phyloP scores from a whole-genome alignment of 2,113 vertebrate genomes.

The Hemicordylus capensis region DNA sequence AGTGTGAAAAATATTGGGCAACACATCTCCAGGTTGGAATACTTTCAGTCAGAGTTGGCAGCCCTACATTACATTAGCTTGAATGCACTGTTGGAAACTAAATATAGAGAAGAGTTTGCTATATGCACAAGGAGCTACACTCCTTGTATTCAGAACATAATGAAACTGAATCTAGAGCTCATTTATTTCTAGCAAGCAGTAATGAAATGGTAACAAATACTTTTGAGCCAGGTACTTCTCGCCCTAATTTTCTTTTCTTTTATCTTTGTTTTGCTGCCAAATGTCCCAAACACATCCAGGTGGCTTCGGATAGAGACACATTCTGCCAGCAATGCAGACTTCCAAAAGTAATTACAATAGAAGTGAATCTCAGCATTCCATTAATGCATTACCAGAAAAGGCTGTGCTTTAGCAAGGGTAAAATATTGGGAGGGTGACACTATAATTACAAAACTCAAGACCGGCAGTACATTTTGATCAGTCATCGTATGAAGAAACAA shows the following conservation, averaged over 20 bases:
- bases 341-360: constrained; percentile 5
- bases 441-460: neutral
- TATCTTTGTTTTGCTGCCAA: neutral
- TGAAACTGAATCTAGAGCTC: neutral
- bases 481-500: neutral
- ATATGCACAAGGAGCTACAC: neutral
- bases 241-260: neutral
- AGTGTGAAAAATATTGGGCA: no score
- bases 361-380: neutral
- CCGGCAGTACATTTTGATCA: neutral
- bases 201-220: neutral
- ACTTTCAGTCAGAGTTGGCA: no score
- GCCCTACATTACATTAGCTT: neutral
- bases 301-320: neutral
- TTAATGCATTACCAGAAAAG: neutral
- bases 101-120: neutral
- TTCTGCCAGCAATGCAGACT: neutral
- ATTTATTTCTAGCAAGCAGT: neutral
- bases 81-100: neutral
- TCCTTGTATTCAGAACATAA: neutral
- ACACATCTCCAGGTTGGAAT: no score
- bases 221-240: constrained; percentile 1
- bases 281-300: neutral
- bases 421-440: neutral
- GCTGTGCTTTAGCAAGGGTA: neutral